Conservation (phyloP, 2,797 vertebrate species). For the Eupleurogrammus muticus region DNA sequence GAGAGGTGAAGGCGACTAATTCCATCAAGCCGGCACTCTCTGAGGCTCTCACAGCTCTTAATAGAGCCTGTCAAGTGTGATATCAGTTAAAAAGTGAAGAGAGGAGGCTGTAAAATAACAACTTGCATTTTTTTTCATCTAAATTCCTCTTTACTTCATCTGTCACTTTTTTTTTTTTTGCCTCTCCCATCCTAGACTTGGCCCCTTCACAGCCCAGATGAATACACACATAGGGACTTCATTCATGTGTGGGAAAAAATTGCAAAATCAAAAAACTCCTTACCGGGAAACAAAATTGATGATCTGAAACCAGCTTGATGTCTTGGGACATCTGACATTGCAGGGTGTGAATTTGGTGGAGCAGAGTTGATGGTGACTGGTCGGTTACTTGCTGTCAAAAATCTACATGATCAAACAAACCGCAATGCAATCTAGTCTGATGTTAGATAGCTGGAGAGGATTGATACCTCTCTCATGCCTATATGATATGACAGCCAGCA, state of each 20-base stretch:
- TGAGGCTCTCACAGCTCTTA: constrained; percentile 34
- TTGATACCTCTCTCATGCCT: no score
- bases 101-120: no score
- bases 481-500: no score
- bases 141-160: neutral
- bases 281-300: constrained; percentile 2
- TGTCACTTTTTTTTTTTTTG: neutral
- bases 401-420: neutral
- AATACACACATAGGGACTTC: neutral
- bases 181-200: neutral
- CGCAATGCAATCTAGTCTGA: neutral
- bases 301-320: constrained; percentile 14
- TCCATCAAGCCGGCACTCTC: constrained; percentile 15
- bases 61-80: constrained; percentile 29
- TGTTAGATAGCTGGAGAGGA: no score
- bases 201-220: neutral
- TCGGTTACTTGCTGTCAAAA: neutral
- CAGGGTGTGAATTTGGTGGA: constrained; percentile 12
- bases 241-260: neutral
- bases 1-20: constrained; percentile 35
- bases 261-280: neutral
- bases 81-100: neutral
- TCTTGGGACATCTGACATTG: constrained; percentile 1
- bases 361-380: neutral
- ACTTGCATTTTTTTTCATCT: neutral